Evolutionary conservation across 2,888 invertebrate genomes (phyloP).

Genomic region (Trachelus tabidus): DNA sequence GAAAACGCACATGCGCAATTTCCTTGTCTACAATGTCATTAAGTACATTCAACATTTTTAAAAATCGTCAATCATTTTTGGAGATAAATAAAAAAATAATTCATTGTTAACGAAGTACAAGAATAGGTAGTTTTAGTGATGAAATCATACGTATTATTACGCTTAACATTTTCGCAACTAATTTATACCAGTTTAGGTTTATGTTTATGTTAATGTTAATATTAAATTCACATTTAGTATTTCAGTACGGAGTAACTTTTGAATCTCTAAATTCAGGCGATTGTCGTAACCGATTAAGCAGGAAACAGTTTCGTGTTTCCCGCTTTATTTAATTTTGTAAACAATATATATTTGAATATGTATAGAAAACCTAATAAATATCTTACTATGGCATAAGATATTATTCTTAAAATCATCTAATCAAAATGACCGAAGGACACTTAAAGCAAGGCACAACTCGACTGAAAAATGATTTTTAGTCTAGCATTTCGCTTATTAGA

Average conservation of each 20-base stretch:
- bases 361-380: background rate
- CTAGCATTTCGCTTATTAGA: background rate
- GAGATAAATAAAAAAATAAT: background rate
- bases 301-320: background rate
- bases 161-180: background rate
- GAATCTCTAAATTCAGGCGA: background rate
- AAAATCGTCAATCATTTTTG: background rate
- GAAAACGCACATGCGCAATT: background rate
- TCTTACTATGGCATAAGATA: background rate
- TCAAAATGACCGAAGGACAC: conserved; percentile 30
- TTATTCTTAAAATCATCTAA: background rate
- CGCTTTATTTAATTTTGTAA: background rate
- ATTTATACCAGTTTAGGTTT: background rate
- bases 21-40: background rate
- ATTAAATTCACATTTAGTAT: background rate
- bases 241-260: background rate
- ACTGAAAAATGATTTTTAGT: background rate
- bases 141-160: background rate
- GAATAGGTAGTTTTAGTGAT: background rate
- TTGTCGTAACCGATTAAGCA: background rate
- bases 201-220: background rate
- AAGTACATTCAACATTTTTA: background rate
- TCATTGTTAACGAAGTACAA: too few species aligned
- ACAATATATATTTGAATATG: background rate
- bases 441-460: conserved; percentile 36